A percentile compares a stretch with the other conserved stretches of the same genome.
Evolutionary conservation across 2,113 vertebrate species (phyloP).

Genomic region (Paedocypris sp.): DNA sequence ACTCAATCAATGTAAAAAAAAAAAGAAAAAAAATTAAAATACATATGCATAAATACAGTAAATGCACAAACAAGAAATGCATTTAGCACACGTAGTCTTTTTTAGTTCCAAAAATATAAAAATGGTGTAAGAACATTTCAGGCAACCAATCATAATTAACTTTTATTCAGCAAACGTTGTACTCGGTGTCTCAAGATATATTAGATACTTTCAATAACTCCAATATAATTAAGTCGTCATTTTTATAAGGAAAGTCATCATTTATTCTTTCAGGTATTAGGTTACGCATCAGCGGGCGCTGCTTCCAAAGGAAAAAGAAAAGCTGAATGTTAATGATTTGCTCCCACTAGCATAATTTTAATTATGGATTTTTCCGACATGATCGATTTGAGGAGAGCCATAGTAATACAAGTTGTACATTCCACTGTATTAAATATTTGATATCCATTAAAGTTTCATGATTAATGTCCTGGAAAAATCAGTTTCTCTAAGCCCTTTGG

Average conservation of each 20-base stretch:
- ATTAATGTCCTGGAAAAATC: conserved; percentile 69
- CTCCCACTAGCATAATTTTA: conserved; percentile 65
- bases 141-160: conserved; percentile 34
- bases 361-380: conserved; percentile 70
- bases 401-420: conserved; percentile 69
- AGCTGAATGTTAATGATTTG: conserved; percentile 65
- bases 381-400: conserved; percentile 66
- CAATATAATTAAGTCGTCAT: conserved; percentile 57
- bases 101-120: conserved; percentile 3
- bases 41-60: too few species aligned
- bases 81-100: conserved; percentile 3
- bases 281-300: conserved; percentile 59
- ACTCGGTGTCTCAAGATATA: conserved; percentile 44
- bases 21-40: too few species aligned
- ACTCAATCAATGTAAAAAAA: too few species aligned
- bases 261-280: conserved; percentile 59
- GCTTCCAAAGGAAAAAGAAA: conserved; percentile 53
- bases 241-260: conserved; percentile 56
- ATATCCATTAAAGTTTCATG: conserved; percentile 67
- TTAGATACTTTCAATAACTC: conserved; percentile 48
- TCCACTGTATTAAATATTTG: conserved; percentile 73
- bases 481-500: conserved; percentile 58
- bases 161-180: conserved; percentile 25
- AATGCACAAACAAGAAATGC: background rate
- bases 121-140: conserved; percentile 26